phyloP scores from a whole-genome alignment of 2,888 invertebrate genomes.

The Euplagia quadripunctaria region DNA sequence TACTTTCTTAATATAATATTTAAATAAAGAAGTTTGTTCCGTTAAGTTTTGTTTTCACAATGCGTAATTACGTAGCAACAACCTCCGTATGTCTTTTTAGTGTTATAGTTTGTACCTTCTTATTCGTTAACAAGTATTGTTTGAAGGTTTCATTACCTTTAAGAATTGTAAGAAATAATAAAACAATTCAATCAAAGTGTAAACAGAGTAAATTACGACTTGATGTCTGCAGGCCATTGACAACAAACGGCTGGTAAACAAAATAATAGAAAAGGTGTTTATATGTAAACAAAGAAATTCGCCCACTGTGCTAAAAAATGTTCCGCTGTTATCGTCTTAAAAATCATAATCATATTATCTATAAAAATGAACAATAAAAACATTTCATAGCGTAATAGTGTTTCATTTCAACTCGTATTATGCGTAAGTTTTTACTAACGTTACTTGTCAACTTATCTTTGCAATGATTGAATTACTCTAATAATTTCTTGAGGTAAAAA shows the following conservation, averaged over 20 bases:
- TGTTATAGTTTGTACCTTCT: too few relatives aligned
- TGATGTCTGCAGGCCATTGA: neutral
- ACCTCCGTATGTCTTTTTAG: too few relatives aligned
- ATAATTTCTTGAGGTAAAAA: too few relatives aligned
- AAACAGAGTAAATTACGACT: neutral
- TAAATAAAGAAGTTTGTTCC: neutral
- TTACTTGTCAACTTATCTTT: too few relatives aligned
- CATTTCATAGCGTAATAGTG: neutral
- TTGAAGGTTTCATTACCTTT: too few relatives aligned
- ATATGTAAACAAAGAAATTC: neutral
- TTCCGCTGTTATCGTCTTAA: neutral
- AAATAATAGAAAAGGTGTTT: neutral
- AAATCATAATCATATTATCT: neutral
- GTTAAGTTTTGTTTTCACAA: neutral
- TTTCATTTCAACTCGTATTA: neutral
- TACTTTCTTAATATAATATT: neutral
- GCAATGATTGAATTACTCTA: too few relatives aligned
- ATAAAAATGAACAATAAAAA: neutral
- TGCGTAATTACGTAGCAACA: too few relatives aligned
- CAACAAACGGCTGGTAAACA: neutral
- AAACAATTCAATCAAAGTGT: neutral
- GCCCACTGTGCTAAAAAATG: too few relatives aligned
- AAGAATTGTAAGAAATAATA: too few relatives aligned
- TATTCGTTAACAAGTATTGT: too few relatives aligned
- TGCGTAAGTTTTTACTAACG: neutral